A percentile compares a stretch with the other conserved stretches of the same genome.
phyloP scores from a whole-genome alignment of 2,797 vertebrate species.

The Arvicola amphibius region DNA sequence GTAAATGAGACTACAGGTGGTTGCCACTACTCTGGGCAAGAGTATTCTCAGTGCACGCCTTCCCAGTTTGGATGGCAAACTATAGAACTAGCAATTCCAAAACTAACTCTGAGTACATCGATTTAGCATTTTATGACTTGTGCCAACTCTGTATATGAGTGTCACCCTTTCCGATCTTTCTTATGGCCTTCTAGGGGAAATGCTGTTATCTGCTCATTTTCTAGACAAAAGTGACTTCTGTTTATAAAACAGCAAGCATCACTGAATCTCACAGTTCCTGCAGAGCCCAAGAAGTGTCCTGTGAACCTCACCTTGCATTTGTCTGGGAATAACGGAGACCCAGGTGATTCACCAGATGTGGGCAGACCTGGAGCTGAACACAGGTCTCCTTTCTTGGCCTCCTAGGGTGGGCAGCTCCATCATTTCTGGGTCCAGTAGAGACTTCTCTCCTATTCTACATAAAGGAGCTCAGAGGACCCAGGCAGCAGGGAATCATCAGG shows the following conservation, averaged over 20 bases:
- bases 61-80: background rate
- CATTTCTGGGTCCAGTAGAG: background rate
- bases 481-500: background rate
- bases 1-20: background rate
- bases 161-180: background rate
- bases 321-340: background rate
- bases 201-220: background rate
- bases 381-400: background rate
- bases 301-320: background rate
- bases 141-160: background rate
- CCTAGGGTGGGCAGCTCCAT: background rate
- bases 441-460: too few species aligned
- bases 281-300: background rate
- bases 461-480: background rate
- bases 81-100: background rate
- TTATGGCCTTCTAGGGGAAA: background rate
- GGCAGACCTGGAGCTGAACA: background rate
- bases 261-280: rapidly evolving
- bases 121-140: background rate
- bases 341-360: background rate
- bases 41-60: background rate
- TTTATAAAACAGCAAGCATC: background rate
- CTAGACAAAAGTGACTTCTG: background rate
- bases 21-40: background rate
- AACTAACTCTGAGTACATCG: background rate